These are phyloP conservation scores for Cyprinus carpio DNA, from an alignment of 2,113 vertebrate genomes.

Conservation along the genomic window DNA sequence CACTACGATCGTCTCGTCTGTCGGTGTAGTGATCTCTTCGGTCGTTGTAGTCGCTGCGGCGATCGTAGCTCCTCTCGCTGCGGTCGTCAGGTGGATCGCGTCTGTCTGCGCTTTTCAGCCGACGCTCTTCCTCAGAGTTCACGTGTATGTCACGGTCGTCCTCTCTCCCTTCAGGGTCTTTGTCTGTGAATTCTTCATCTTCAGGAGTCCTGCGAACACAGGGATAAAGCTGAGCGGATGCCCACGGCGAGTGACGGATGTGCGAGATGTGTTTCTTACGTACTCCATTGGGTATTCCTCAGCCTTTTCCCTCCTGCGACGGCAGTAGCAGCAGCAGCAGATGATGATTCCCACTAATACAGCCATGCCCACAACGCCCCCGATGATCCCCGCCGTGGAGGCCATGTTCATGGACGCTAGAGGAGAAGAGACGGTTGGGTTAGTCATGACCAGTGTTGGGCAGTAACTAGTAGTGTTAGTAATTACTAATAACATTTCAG, in stretches of 20 bases:
- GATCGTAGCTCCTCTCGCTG: slow-evolving; percentile 26
- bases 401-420: slow-evolving; percentile 68
- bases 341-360: slow-evolving; percentile 57
- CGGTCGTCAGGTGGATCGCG: background rate
- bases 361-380: background rate
- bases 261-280: background rate
- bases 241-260: background rate
- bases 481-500: too few relatives aligned
- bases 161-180: slow-evolving; percentile 30
- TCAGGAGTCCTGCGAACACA: slow-evolving; percentile 56
- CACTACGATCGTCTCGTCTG: slow-evolving; percentile 35
- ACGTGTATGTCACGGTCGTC: background rate
- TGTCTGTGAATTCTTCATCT: slow-evolving; percentile 46
- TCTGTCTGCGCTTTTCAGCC: background rate
- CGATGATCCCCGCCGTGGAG: slow-evolving; percentile 65
- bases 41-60: slow-evolving; percentile 35
- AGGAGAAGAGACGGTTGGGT: background rate
- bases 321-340: slow-evolving; percentile 70
- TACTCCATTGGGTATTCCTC: slow-evolving; percentile 69
- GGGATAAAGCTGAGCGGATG: background rate
- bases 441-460: background rate
- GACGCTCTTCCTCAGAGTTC: background rate
- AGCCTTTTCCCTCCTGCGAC: slow-evolving; percentile 55
- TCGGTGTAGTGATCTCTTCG: slow-evolving; percentile 41
- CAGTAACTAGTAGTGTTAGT: too few relatives aligned